Evolutionary conservation across 2,888 invertebrate genomes (phyloP).

Genomic region (Apamea epomidion): DNA sequence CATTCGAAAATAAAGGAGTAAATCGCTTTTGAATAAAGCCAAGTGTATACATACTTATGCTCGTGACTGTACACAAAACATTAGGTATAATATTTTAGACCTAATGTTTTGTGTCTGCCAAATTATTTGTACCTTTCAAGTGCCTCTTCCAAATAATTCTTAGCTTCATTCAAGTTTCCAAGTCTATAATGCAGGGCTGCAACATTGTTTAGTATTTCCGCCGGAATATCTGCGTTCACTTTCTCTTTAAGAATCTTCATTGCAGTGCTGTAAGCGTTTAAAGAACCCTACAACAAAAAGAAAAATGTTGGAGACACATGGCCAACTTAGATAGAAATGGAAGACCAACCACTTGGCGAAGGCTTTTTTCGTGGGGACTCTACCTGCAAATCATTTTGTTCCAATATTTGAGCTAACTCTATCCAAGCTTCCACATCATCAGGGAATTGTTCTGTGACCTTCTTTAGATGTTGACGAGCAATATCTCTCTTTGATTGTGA

Average conservation of each 20-base stretch:
- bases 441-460: constrained; percentile 98
- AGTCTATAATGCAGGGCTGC: constrained; percentile 98
- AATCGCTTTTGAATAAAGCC: too few species aligned
- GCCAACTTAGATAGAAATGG: neutral
- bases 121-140: constrained; percentile 90
- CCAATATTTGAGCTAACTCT: constrained; percentile 99
- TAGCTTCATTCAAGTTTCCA: constrained; percentile 96
- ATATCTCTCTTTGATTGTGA: constrained; percentile 98
- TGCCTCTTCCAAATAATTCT: constrained; percentile 96
- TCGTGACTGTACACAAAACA: neutral
- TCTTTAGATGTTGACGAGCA: constrained; percentile 97
- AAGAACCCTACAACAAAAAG: constrained; percentile 91
- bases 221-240: constrained; percentile 98
- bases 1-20: too few species aligned
- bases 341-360: neutral
- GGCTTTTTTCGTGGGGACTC: neutral
- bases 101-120: neutral
- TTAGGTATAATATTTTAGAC: neutral
- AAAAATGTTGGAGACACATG: neutral
- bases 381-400: constrained; percentile 96
- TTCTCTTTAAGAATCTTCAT: constrained; percentile 97
- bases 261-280: constrained; percentile 98
- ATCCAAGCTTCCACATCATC: constrained; percentile 99
- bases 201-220: constrained; percentile 99
- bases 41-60: too few species aligned